These are phyloP conservation scores for Acrocephalus scirpaceus DNA, from an alignment of 2,797 vertebrate genomes.

Conservation along the genomic window DNA sequence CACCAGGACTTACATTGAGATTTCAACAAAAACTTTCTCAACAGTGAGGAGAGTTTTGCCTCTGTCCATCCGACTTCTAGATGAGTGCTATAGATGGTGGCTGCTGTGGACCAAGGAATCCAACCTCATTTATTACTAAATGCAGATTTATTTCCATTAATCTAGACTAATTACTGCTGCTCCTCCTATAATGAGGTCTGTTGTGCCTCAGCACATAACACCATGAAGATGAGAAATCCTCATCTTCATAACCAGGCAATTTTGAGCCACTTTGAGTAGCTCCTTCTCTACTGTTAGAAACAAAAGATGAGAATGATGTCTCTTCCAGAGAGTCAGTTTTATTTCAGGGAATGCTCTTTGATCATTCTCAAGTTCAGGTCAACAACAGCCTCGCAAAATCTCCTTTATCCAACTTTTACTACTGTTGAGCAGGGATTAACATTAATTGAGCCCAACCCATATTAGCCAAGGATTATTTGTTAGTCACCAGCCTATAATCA, in stretches of 20 bases:
- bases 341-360: background rate
- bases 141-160: constrained; percentile 12
- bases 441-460: background rate
- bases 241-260: background rate
- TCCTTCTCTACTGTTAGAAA: background rate
- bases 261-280: background rate
- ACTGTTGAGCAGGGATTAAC: constrained; percentile 51
- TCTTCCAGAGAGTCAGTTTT: background rate
- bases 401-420: constrained; percentile 55
- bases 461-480: constrained; percentile 44
- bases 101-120: background rate
- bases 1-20: background rate
- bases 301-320: background rate
- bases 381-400: background rate
- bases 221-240: background rate
- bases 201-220: background rate
- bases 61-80: background rate
- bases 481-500: background rate
- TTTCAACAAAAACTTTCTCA: background rate
- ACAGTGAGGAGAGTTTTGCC: background rate
- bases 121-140: background rate
- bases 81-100: background rate
- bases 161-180: background rate
- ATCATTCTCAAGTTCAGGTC: background rate
- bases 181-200: background rate